Evolutionary conservation across 2,113 vertebrate species (phyloP), one percentile per base, ranked within the genome.

Genomic region (Halcyon senegalensis): DNA sequence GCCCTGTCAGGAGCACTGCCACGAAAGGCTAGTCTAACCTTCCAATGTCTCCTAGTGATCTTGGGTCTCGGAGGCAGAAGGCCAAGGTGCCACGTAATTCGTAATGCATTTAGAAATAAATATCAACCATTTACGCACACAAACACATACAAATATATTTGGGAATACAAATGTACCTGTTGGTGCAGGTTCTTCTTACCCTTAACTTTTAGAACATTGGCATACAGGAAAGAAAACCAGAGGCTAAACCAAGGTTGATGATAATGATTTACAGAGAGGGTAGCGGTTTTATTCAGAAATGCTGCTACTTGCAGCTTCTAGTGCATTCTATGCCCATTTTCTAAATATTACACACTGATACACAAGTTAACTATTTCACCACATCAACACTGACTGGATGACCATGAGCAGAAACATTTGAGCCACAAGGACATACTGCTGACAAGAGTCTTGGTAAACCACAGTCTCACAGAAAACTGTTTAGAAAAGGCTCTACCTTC

Each of bases 401-500:
- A 7, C 41, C 55, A 64, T 10, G 27, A 73, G 6, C 18, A 68
- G 33, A 21, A 93, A 88, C 17, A 55, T 1, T 0, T 15, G 19
- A 84, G 20, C 18, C 86, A 55, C 11, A 21, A 8, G 50, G 24
- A 51, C 39, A 33, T 14, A 31, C 23, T n/a, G 1, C 9, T 50
- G 11, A 15, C 63, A 28, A 51, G 5, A 16, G 6, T 11, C 17
- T 28, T 33, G 20, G 27, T 78, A 84, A 80, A 84, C 18, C 8
- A 76, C 11, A 41, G 14, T 13, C 11, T 63, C n/a, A 50, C 6
- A 41, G 59, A 64, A 75, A 56, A n/a, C 9, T 9, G 11, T 8
- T 18, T 62, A 80, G 30, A 48, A 81, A 66, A 30, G 50, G 30
- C 11, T 95, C 39, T 97, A 99, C 99, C 99, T 99, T 99, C 62